Conservation (phyloP, 2,888 invertebrate species). For the Andrena flavipes region DNA sequence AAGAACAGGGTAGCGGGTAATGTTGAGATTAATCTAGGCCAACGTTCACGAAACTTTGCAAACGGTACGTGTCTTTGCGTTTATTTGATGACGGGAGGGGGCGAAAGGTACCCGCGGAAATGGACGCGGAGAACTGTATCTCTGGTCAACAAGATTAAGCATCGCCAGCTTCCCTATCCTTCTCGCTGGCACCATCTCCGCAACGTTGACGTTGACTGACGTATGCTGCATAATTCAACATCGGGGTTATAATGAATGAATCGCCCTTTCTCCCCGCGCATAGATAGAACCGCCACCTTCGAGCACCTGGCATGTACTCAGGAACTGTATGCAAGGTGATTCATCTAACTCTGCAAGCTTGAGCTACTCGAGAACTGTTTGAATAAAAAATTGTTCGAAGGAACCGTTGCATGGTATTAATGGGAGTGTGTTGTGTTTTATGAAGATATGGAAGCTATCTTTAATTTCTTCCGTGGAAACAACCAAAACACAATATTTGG, state of each 20-base stretch:
- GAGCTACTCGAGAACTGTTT: neutral
- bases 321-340: neutral
- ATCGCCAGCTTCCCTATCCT: conserved; percentile 6
- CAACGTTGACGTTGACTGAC: conserved; percentile 45
- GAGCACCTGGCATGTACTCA: neutral
- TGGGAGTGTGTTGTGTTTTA: neutral
- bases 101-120: neutral
- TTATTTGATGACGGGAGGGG: conserved; percentile 4
- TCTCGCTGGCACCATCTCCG: conserved; percentile 11
- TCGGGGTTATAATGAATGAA: conserved; percentile 48
- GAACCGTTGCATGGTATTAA: neutral
- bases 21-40: conserved; percentile 61
- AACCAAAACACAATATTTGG: too few species aligned
- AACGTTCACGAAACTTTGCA: conserved; percentile 49
- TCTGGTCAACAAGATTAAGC: conserved; percentile 35
- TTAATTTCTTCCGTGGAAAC: too few species aligned
- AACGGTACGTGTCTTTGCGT: conserved; percentile 35
- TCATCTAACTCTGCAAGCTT: neutral
- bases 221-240: conserved; percentile 51
- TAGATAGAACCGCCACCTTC: neutral
- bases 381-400: neutral
- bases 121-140: neutral
- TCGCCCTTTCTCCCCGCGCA: conserved; percentile 1
- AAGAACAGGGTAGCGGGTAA: conserved; percentile 25
- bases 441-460: neutral